Percentiles rank a stretch among this genome's conserved stretches.
phyloP scores from a whole-genome alignment of 2,888 invertebrate species.

The Sepioteuthis lessoniana region DNA sequence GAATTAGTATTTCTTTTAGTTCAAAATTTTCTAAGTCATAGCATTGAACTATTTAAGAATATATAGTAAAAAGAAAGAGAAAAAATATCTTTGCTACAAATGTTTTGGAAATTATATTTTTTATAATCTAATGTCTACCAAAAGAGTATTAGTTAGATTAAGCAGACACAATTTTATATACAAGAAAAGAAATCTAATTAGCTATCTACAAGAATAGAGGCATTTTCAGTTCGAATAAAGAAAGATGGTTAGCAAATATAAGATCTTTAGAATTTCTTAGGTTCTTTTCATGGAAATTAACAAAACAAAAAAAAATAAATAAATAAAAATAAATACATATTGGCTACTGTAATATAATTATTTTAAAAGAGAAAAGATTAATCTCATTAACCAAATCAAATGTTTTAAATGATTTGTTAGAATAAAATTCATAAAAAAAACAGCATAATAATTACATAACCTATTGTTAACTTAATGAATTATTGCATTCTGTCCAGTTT shows the following conservation, averaged over 20 bases:
- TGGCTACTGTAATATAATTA: neutral
- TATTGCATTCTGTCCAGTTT: too few species aligned
- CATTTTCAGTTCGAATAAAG: neutral
- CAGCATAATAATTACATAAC: too few species aligned
- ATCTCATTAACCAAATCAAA: neutral
- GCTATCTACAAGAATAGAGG: neutral
- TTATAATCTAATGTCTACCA: neutral
- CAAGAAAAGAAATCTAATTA: neutral
- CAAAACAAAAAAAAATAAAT: neutral
- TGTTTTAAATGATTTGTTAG: neutral
- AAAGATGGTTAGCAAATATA: neutral
- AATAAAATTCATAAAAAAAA: neutral
- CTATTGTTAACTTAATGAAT: too few species aligned
- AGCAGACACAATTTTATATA: neutral
- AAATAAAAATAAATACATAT: too few species aligned
- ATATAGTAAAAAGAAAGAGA: neutral
- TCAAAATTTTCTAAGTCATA: neutral
- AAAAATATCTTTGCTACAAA: neutral
- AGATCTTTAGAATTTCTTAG: neutral
- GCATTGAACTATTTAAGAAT: neutral
- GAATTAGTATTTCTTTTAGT: neutral
- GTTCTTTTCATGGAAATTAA: neutral
- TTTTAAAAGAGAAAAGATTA: neutral
- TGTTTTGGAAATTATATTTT: neutral
- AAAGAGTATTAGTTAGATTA: neutral